Percentiles rank a stretch among this genome's conserved stretches.
phyloP scores from a whole-genome alignment of 92 coral and sea anemone species.

The Diadumene lineata region DNA sequence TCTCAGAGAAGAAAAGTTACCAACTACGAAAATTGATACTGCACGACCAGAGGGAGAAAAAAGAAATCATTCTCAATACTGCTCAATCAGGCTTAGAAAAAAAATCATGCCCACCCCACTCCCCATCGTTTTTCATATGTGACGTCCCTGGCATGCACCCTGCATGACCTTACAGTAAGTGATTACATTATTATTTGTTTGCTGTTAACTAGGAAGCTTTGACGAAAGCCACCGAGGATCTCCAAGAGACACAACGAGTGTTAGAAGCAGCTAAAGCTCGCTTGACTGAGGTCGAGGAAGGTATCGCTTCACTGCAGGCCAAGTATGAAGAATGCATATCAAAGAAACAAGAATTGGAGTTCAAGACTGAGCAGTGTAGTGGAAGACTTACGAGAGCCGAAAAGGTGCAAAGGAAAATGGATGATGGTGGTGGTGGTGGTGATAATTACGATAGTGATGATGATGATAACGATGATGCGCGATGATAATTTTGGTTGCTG shows the following conservation, averaged over 20 bases:
- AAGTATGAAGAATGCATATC: conserved; percentile 94
- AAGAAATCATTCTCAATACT: too few relatives aligned
- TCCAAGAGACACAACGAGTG: conserved; percentile 93
- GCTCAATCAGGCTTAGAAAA: too few relatives aligned
- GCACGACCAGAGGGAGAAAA: too few relatives aligned
- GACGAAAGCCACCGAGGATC: conserved; percentile 91
- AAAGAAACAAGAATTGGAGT: conserved; percentile 93
- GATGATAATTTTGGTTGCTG: not conserved
- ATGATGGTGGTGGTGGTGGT: not conserved
- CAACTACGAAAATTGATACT: too few relatives aligned
- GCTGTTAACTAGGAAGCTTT: conserved; percentile 71
- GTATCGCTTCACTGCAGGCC: conserved; percentile 98
- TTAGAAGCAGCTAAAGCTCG: conserved; percentile 94
- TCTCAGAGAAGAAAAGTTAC: too few relatives aligned
- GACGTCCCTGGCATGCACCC: too few relatives aligned
- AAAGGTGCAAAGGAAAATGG: conserved; percentile 74
- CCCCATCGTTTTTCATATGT: too few relatives aligned
- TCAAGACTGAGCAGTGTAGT: conserved; percentile 89
- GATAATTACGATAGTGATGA: not conserved
- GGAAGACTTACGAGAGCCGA: conserved; percentile 94
- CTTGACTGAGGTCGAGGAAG: conserved; percentile 93
- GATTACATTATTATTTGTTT: too few relatives aligned
- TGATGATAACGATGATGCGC: not conserved
- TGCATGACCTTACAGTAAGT: too few relatives aligned
- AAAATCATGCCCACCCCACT: too few relatives aligned